Percentiles rank a stretch among this genome's conserved stretches.
phyloP scores from a whole-genome alignment of 64 coral and sea anemone genomes.

The Montipora efflorescens region DNA sequence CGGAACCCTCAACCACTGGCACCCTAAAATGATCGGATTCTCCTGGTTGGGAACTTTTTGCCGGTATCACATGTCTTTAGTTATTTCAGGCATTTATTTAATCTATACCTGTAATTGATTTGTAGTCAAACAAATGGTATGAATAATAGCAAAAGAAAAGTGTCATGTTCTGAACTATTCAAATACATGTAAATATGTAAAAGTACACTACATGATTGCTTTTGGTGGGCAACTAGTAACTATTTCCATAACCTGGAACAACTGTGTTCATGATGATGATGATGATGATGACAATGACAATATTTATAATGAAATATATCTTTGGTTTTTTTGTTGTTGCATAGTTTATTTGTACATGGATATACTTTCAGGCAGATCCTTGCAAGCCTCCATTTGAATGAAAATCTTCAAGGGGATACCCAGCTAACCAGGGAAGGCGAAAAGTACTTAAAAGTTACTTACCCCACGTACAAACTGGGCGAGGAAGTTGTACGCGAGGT shows the following conservation, averaged over 20 bases:
- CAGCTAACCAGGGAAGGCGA: neutral
- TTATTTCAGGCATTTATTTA: neutral
- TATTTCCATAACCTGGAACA: neutral
- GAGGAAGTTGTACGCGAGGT: slow-evolving; percentile 11
- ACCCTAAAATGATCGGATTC: slow-evolving; percentile 35
- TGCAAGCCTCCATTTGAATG: slow-evolving; percentile 36
- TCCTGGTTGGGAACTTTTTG: slow-evolving; percentile 43
- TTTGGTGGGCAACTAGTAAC: no score
- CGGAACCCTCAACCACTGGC: slow-evolving; percentile 12
- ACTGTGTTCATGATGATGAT: no score
- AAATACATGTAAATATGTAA: neutral
- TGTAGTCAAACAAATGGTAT: neutral
- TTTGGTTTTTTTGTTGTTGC: neutral
- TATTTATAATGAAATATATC: neutral
- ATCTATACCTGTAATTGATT: neutral
- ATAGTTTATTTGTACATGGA: neutral
- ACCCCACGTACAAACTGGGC: slow-evolving; percentile 14
- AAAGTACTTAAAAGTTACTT: slow-evolving; percentile 26
- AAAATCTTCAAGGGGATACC: slow-evolving; percentile 30
- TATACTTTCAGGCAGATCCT: slow-evolving; percentile 39
- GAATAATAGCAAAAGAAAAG: neutral
- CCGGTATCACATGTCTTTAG: neutral
- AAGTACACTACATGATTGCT: neutral
- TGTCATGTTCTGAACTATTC: neutral
- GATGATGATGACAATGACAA: neutral